Conservation (phyloP, 37 sponge, comb jelly and placozoan species). For the Trichoplax adhaerens region DNA sequence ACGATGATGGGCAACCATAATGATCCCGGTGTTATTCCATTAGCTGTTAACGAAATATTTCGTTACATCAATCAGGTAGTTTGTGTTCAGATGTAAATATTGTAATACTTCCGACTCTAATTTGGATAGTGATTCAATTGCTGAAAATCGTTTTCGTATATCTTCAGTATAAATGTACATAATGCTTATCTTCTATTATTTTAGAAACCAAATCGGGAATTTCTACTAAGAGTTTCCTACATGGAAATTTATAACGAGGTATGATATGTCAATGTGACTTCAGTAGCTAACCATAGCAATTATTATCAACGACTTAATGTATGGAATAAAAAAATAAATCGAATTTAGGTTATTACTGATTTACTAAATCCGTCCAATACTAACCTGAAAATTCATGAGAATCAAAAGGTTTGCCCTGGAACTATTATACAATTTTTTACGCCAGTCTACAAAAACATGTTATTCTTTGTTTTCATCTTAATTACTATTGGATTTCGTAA, state of each 20-base stretch:
- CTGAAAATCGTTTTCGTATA: too few relatives aligned
- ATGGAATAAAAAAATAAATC: background rate
- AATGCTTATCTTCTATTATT: conserved; percentile 2
- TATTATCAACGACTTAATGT: background rate
- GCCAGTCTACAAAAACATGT: background rate
- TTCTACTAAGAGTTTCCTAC: conserved; percentile 57
- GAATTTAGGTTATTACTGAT: conserved; percentile 37
- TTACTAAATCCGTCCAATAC: conserved; percentile 42
- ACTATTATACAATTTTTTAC: background rate
- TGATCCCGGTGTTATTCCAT: conserved; percentile 37
- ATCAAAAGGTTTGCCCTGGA: background rate
- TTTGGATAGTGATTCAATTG: too few relatives aligned
- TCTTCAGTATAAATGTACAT: too few relatives aligned
- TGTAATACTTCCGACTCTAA: too few relatives aligned
- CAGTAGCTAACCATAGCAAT: background rate
- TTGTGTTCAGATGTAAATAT: background rate
- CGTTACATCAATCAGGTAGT: conserved; percentile 29
- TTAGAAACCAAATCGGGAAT: conserved; percentile 35
- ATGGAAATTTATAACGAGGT: conserved; percentile 91
- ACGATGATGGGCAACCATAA: conserved; percentile 52
- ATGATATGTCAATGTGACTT: conserved; percentile 1
- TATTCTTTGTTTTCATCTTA: background rate
- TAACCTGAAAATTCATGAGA: conserved; percentile 15
- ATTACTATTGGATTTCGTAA: too few relatives aligned
- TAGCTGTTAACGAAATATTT: conserved; percentile 26